phyloP scores from a whole-genome alignment of 2,888 invertebrate genomes.

The Aricia artaxerxes region DNA sequence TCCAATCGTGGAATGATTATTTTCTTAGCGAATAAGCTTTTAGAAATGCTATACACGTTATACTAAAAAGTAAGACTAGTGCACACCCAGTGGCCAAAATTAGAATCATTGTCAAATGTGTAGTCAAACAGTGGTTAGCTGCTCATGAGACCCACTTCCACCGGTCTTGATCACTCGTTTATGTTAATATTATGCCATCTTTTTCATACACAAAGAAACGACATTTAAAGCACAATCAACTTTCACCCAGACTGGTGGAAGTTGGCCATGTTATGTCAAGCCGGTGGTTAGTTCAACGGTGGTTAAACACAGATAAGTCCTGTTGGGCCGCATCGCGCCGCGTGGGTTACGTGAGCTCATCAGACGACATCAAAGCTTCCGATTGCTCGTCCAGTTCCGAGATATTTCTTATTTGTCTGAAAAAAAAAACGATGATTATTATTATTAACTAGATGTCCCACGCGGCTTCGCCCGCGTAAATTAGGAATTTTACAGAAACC shows the following conservation, averaged over 20 bases:
- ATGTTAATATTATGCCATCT: neutral
- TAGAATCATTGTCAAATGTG: slow-evolving; percentile 11
- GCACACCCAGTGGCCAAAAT: slow-evolving; percentile 30
- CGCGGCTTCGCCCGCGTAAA: too few species aligned
- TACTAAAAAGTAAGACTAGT: slow-evolving; percentile 31
- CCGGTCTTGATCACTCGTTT: neutral
- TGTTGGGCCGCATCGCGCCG: slow-evolving; percentile 19
- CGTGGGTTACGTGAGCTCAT: slow-evolving; percentile 69
- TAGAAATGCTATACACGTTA: slow-evolving; percentile 29
- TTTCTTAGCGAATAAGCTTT: slow-evolving; percentile 31
- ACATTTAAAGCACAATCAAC: neutral
- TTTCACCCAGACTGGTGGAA: neutral
- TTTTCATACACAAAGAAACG: neutral
- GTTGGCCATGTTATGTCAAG: neutral
- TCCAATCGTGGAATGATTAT: slow-evolving; percentile 33
- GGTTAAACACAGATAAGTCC: slow-evolving; percentile 12
- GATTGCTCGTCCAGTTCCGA: slow-evolving; percentile 82
- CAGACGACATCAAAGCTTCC: slow-evolving; percentile 80
- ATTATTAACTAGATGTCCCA: too few species aligned
- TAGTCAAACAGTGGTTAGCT: neutral
- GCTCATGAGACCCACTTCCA: neutral
- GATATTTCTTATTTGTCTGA: slow-evolving; percentile 69
- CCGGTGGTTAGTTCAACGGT: neutral
- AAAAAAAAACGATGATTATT: slow-evolving; percentile 23
- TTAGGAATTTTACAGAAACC: too few species aligned